phyloP scores from a whole-genome alignment of 2,888 invertebrate species.

The Philonicus albiceps region DNA sequence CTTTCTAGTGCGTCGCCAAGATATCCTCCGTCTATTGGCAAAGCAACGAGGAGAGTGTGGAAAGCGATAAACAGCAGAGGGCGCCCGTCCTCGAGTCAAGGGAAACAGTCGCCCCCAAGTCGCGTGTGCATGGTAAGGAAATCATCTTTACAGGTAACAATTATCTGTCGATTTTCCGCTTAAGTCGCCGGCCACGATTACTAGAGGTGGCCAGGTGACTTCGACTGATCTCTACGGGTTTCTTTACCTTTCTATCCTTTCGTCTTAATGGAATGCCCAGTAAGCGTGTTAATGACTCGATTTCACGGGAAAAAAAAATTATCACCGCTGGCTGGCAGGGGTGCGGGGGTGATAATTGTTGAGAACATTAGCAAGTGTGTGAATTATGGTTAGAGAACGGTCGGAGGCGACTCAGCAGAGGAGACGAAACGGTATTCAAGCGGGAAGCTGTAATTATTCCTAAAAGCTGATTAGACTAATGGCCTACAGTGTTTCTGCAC shows the following conservation, averaged over 20 bases:
- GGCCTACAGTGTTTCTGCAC: background rate
- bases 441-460: background rate
- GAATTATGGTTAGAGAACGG: background rate
- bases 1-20: conserved; percentile 78
- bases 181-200: background rate
- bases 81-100: conserved; percentile 80
- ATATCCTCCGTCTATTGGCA: conserved; percentile 87
- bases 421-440: background rate
- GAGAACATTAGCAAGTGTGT: conserved; percentile 22
- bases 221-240: background rate
- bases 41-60: conserved; percentile 87
- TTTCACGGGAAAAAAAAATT: background rate
- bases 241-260: background rate
- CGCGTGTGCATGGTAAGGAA: conserved; percentile 72
- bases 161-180: conserved; percentile 29
- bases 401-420: background rate
- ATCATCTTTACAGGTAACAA: background rate
- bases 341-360: conserved; percentile 18
- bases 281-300: background rate
- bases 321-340: background rate
- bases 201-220: background rate
- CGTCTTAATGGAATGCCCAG: background rate
- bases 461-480: conserved; percentile 41
- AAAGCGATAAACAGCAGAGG: conserved; percentile 77
- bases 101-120: conserved; percentile 71